A percentile compares a stretch with the other conserved stretches of the same genome.
Conservation (phyloP, 2,888 invertebrate genomes). For the Leucania comma region DNA sequence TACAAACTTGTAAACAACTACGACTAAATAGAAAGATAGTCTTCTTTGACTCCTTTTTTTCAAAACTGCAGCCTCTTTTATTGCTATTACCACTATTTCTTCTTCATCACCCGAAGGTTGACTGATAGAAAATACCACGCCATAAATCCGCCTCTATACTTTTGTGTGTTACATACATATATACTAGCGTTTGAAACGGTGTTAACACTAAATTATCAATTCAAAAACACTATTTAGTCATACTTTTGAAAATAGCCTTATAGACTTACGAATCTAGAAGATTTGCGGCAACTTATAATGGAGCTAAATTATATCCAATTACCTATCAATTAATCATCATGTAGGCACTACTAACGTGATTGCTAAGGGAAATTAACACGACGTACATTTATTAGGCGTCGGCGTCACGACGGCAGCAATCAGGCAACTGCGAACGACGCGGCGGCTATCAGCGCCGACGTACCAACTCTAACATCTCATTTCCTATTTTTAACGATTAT, state of each 20-base stretch:
- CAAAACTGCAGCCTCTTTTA: no score
- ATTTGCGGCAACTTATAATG: neutral
- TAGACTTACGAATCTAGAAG: neutral
- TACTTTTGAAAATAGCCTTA: neutral
- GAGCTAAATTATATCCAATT: slow-evolving; percentile 17
- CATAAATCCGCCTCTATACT: no score
- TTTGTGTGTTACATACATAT: neutral
- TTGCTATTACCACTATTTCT: no score
- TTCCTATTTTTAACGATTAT: slow-evolving; percentile 72
- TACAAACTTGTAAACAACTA: no score
- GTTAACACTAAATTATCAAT: neutral
- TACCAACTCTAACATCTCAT: slow-evolving; percentile 60
- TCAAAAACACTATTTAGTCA: neutral
- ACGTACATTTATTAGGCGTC: slow-evolving; percentile 42
- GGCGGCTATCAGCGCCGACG: slow-evolving; percentile 53
- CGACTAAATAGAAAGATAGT: no score
- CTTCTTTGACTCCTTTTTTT: no score
- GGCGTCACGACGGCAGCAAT: slow-evolving; percentile 45
- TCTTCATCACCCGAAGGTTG: no score
- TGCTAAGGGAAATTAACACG: slow-evolving; percentile 40
- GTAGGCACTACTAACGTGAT: slow-evolving; percentile 33
- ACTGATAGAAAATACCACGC: no score
- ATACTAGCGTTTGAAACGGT: neutral
- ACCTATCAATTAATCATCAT: slow-evolving; percentile 31
- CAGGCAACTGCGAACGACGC: slow-evolving; percentile 55